Evolutionary conservation across 2,888 invertebrate species (phyloP), one percentile per base, ranked within the genome.

Genomic region (Abrostola triplasia): DNA sequence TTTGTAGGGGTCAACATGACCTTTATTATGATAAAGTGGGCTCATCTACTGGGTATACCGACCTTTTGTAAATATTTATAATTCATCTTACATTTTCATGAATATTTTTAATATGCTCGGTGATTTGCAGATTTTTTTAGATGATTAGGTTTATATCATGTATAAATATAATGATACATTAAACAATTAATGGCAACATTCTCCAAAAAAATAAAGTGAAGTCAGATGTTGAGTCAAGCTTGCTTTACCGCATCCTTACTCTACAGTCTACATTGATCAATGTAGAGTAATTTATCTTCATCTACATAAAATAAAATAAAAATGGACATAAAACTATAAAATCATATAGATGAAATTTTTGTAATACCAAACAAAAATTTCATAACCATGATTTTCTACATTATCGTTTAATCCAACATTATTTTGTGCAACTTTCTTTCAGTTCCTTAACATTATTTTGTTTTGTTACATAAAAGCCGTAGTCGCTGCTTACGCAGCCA

Each of bases 1-100:
- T 90, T 90, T 78, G 77, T 75, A 73, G 76, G 85, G 89, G 88
- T 88, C 88, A 89, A 80, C 78, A 77, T 77, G 78, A 84, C 69
- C 76, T 73, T 78, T 73, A 70, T 70, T 74, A 70, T 76, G 72
- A 72, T 76, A 71, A 71, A 77, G 66, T 76, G 60, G 53, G 13
- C 12, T 65, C 64, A 60, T 73, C 55, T 79, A 67, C 64, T 40
- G 50, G 67, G 59, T 63, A 24, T 41, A 53, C 56, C 60, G 58
- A 67, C 60, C 53, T 78, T 78, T 56, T 53, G 58, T 51, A 67
- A 67, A 67, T 71, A 60, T 77, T 70, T 74, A 59, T 75, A 64
- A 63, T 61, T 56, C 52, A 70, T 59, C 24, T 24, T 41, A 35
- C 10, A 37, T 55, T 61, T n/a, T 13, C 12, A 48, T 48, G 48